These are phyloP conservation scores for Onchidella celtica DNA, from an alignment of 2,888 invertebrate genomes.

Conservation along the genomic window DNA sequence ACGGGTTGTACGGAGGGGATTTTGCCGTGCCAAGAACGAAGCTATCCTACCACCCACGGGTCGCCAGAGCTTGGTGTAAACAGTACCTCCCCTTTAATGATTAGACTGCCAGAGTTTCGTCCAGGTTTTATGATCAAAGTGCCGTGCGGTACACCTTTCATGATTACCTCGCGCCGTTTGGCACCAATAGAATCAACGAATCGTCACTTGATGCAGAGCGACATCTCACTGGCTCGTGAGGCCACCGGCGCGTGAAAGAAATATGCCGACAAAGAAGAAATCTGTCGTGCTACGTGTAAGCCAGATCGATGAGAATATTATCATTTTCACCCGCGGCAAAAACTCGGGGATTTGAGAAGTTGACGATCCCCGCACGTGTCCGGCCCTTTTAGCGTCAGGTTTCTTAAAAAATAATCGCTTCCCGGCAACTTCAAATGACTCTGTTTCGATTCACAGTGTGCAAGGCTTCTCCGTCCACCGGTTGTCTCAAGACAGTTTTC, in stretches of 20 bases:
- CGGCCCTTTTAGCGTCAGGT: no score
- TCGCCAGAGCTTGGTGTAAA: not conserved
- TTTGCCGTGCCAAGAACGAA: not conserved
- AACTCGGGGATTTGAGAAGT: no score
- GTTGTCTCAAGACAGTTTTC: no score
- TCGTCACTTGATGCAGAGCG: not conserved
- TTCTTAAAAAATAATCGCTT: no score
- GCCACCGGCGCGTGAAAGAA: not conserved
- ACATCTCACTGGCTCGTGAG: not conserved
- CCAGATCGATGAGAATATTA: not conserved
- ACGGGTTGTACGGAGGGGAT: no score
- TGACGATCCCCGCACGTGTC: no score
- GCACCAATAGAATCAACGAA: not conserved
- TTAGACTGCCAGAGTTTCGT: not conserved
- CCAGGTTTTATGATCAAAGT: not conserved
- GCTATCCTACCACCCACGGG: not conserved
- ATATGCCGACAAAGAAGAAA: not conserved
- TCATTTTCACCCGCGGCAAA: no score
- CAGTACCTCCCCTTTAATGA: slow-evolving; percentile 14
- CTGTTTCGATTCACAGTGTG: no score
- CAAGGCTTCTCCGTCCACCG: no score
- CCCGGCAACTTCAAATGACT: no score
- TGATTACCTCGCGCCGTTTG: not conserved
- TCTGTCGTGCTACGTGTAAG: not conserved
- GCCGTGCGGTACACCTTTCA: not conserved